phyloP scores from a whole-genome alignment of 2,888 invertebrate species.

The Teleogryllus oceanicus region DNA sequence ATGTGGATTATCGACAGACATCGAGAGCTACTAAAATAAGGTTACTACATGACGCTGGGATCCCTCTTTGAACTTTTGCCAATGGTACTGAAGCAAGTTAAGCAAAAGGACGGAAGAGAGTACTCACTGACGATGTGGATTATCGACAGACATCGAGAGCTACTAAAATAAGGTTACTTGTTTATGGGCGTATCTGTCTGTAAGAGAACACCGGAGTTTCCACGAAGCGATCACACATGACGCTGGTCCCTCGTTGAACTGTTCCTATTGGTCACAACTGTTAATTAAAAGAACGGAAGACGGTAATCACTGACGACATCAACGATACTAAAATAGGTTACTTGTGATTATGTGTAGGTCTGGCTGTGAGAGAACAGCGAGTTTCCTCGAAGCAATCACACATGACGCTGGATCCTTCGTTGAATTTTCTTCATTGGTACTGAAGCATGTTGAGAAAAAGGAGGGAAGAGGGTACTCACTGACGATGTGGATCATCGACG shows the following conservation, averaged over 20 bases:
- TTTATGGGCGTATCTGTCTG: too few relatives aligned
- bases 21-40: too few relatives aligned
- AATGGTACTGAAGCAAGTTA: neutral
- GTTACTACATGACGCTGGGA: neutral
- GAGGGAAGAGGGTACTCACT: too few relatives aligned
- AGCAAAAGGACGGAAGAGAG: neutral
- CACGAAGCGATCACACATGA: too few relatives aligned
- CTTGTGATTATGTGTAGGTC: too few relatives aligned
- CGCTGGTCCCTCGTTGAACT: neutral
- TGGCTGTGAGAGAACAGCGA: too few relatives aligned
- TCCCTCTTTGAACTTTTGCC: neutral
- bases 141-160: conserved; percentile 79
- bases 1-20: too few relatives aligned
- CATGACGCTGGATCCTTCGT: neutral
- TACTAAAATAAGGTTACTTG: too few relatives aligned
- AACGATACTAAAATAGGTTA: conserved; percentile 53
- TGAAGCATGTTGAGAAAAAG: too few relatives aligned
- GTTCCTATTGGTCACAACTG: neutral
- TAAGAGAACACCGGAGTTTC: too few relatives aligned
- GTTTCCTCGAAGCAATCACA: too few relatives aligned
- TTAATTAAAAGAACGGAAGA: neutral
- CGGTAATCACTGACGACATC: conserved; percentile 76
- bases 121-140: conserved; percentile 91
- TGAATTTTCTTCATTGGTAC: neutral
- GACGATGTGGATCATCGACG: too few relatives aligned